phyloP scores from a whole-genome alignment of 2,888 invertebrate genomes.

The Mamestra brassicae region DNA sequence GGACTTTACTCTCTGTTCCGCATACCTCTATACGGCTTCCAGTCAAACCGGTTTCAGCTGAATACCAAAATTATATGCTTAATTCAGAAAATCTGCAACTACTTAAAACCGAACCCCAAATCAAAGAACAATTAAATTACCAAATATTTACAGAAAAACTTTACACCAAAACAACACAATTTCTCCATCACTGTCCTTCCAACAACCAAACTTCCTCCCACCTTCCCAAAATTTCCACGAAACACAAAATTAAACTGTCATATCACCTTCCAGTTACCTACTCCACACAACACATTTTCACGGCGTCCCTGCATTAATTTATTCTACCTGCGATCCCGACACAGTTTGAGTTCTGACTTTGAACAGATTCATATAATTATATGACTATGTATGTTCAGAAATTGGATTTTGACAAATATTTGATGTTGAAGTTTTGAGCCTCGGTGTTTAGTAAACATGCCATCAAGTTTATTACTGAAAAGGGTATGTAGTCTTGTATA shows the following conservation, averaged over 20 bases:
- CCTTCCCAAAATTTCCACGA: background rate
- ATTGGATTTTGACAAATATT: slow-evolving; percentile 46
- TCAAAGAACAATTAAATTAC: background rate
- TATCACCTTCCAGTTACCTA: slow-evolving; percentile 28
- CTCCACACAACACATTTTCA: slow-evolving; percentile 66
- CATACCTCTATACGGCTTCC: too few relatives aligned
- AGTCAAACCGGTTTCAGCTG: too few relatives aligned
- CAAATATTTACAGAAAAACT: background rate
- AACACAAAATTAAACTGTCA: slow-evolving; percentile 16
- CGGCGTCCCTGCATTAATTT: slow-evolving; percentile 82
- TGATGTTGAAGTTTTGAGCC: slow-evolving; percentile 15
- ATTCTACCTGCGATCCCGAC: slow-evolving; percentile 84
- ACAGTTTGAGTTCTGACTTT: slow-evolving; percentile 83
- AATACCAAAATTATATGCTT: too few relatives aligned
- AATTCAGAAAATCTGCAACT: too few relatives aligned
- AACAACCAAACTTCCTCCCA: background rate
- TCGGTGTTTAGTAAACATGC: slow-evolving; percentile 1
- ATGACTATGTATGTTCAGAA: slow-evolving; percentile 18
- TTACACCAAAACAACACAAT: background rate
- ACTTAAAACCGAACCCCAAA: background rate
- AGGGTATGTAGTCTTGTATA: background rate
- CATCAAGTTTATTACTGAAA: background rate
- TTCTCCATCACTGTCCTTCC: background rate
- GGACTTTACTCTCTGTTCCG: too few relatives aligned
- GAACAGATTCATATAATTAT: slow-evolving; percentile 75